Percentiles rank a stretch among this genome's conserved stretches.
These are phyloP conservation scores for Anguilla obscura DNA, from an alignment of 2,797 vertebrate species.

Conservation along the genomic window DNA sequence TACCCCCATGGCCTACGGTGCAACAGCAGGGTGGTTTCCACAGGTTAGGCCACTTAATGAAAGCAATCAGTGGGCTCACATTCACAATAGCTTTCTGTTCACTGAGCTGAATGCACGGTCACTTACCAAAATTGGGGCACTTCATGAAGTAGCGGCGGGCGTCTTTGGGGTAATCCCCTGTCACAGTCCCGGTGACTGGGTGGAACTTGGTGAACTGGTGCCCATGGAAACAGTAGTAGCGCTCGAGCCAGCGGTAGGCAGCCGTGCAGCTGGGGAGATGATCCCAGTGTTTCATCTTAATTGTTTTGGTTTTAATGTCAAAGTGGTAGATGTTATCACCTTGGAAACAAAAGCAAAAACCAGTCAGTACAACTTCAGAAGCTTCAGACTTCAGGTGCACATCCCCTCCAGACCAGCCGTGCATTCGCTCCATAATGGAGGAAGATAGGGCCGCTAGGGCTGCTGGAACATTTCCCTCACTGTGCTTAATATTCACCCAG, in stretches of 20 bases:
- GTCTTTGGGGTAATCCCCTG: slow-evolving; percentile 73
- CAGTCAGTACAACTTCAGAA: not conserved
- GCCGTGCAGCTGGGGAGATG: slow-evolving; percentile 71
- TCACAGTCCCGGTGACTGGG: slow-evolving; percentile 71
- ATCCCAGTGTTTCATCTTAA: slow-evolving; percentile 68
- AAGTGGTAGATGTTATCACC: slow-evolving; percentile 67
- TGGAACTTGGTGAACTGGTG: slow-evolving; percentile 78
- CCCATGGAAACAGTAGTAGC: slow-evolving; percentile 83
- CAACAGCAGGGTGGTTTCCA: not conserved
- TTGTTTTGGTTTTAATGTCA: slow-evolving; percentile 58
- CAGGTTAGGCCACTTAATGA: not conserved
- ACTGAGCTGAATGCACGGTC: not conserved
- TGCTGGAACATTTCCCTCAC: not conserved
- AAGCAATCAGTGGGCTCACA: not conserved
- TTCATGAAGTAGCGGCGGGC: slow-evolving; percentile 77
- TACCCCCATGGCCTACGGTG: not conserved
- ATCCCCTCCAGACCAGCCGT: not conserved
- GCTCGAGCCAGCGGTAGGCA: slow-evolving; percentile 72
- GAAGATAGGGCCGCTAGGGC: not conserved
- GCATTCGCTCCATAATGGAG: too few relatives aligned
- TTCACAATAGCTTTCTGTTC: not conserved
- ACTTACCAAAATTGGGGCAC: slow-evolving; percentile 79
- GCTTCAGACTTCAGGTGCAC: not conserved
- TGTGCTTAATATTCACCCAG: not conserved
- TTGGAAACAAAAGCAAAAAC: not conserved